These are phyloP conservation scores for Zosterops pallidus DNA, from an alignment of 2,113 vertebrate species.

Conservation along the genomic window DNA sequence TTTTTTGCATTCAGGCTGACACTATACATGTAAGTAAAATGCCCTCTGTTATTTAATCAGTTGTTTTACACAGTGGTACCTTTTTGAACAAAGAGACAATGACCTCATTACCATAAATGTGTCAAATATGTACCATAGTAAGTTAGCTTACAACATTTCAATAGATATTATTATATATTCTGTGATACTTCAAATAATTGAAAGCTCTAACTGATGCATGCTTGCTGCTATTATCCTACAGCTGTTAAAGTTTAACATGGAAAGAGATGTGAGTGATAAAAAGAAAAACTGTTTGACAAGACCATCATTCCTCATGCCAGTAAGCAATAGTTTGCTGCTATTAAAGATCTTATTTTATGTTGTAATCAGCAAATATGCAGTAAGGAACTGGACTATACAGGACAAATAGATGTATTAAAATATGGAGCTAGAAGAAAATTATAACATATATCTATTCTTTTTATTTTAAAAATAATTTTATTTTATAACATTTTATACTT, in stretches of 20 bases:
- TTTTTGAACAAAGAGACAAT: conserved; percentile 56
- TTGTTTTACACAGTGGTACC: conserved; percentile 44
- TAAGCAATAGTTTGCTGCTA: conserved; percentile 54
- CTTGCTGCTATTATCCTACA: conserved; percentile 45
- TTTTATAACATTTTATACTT: conserved; percentile 73
- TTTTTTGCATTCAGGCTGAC: conserved; percentile 42
- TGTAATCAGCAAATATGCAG: conserved; percentile 40
- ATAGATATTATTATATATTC: conserved; percentile 43
- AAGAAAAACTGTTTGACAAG: conserved; percentile 25
- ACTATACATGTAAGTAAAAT: conserved; percentile 23
- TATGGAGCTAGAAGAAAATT: conserved; percentile 40
- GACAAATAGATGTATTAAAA: conserved; percentile 54
- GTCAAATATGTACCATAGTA: conserved; percentile 28
- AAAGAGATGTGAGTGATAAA: conserved; percentile 27
- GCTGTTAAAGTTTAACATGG: conserved; percentile 36
- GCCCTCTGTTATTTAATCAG: conserved; percentile 45
- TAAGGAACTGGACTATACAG: conserved; percentile 26
- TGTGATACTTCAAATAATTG: conserved; percentile 43
- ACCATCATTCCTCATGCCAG: conserved; percentile 41
- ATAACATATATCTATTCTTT: conserved; percentile 42
- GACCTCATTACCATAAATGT: conserved; percentile 28
- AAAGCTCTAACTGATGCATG: conserved; percentile 61
- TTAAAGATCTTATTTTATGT: conserved; percentile 29
- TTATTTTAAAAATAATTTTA: conserved; percentile 57
- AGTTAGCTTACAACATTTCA: conserved; percentile 58